phyloP scores from a whole-genome alignment of 2,888 invertebrate species.

The Eledona agricola region DNA sequence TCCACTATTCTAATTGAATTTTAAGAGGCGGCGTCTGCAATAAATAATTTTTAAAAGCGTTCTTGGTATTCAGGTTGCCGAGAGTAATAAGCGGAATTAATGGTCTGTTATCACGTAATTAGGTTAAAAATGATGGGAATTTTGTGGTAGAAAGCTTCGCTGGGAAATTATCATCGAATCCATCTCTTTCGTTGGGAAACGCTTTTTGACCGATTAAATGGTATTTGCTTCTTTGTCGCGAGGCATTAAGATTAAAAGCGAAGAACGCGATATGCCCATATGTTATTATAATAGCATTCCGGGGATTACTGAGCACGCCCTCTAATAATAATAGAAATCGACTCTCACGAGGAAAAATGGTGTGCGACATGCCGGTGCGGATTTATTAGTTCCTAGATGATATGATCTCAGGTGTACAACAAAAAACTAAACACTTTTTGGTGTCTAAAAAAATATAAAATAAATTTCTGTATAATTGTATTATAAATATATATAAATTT shows the following conservation, averaged over 20 bases:
- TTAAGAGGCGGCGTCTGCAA: neutral
- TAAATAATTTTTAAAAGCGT: constrained; percentile 14
- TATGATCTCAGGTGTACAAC: too few species aligned
- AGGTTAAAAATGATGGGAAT: constrained; percentile 20
- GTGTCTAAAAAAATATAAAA: too few species aligned
- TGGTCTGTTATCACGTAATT: constrained; percentile 21
- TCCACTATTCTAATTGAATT: neutral
- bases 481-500: too few species aligned
- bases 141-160: constrained; percentile 19
- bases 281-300: constrained; percentile 35
- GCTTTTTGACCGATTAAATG: constrained; percentile 26
- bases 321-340: constrained; percentile 16
- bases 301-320: constrained; percentile 28
- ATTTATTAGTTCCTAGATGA: too few species aligned
- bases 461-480: too few species aligned
- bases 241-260: constrained; percentile 32
- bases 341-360: constrained; percentile 2
- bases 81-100: constrained; percentile 13
- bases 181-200: constrained; percentile 21
- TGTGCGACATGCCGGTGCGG: neutral
- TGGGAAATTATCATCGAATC: constrained; percentile 19
- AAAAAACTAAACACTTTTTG: too few species aligned
- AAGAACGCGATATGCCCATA: constrained; percentile 30
- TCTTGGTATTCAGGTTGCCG: constrained; percentile 5
- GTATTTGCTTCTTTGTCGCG: constrained; percentile 31